A percentile compares a stretch with the other conserved stretches of the same genome.
These are phyloP conservation scores for Dichetophora obliterata DNA, from an alignment of 2,888 invertebrate species.

Conservation along the genomic window DNA sequence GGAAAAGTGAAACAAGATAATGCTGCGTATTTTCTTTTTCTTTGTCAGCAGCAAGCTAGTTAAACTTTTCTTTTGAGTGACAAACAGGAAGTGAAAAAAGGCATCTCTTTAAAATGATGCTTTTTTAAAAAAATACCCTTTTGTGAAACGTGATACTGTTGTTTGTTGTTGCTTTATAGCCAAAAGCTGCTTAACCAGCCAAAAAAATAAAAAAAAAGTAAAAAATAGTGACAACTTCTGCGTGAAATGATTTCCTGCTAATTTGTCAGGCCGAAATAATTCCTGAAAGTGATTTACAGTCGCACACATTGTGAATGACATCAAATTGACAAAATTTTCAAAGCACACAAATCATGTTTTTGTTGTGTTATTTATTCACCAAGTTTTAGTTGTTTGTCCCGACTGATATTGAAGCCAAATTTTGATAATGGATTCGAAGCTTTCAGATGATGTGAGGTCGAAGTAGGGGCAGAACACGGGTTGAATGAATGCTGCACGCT, in stretches of 20 bases:
- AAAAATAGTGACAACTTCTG: not conserved
- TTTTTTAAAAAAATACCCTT: not conserved
- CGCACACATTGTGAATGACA: not conserved
- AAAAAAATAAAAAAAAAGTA: no score
- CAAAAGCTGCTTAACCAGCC: no score
- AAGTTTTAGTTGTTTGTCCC: not conserved
- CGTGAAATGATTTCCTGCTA: conserved; percentile 1
- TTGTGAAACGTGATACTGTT: not conserved
- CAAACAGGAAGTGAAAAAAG: not conserved
- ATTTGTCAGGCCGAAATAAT: conserved; percentile 27
- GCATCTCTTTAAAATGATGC: not conserved
- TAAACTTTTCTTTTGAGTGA: conserved; percentile 27
- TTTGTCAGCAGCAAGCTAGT: not conserved
- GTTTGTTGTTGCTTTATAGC: not conserved
- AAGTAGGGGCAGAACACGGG: not conserved
- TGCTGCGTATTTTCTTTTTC: not conserved
- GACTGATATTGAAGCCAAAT: not conserved
- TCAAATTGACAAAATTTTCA: conserved; percentile 5
- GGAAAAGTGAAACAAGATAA: not conserved
- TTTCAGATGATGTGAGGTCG: not conserved
- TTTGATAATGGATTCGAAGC: not conserved
- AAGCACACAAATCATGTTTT: conserved; percentile 9
- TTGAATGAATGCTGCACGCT: no score
- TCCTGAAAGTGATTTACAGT: not conserved
- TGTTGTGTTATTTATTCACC: not conserved